phyloP scores from a whole-genome alignment of 1,140 invertebrate genomes.

The Panagrolaimus sp. region DNA sequence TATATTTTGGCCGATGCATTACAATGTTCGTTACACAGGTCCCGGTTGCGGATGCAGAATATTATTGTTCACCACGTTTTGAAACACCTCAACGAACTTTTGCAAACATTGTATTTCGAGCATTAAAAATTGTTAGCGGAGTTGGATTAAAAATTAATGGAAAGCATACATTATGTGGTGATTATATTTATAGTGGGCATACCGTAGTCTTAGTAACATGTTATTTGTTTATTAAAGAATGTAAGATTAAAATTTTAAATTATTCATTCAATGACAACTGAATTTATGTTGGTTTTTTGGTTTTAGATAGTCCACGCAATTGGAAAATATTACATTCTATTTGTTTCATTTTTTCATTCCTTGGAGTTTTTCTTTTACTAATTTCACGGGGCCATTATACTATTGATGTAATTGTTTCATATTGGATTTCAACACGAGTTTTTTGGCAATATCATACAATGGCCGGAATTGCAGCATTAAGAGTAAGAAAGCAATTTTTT shows the following conservation, averaged over 20 bases:
- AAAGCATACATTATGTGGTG: constrained; percentile 57
- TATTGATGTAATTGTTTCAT: constrained; percentile 81
- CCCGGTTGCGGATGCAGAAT: constrained; percentile 36
- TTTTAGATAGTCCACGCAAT: constrained; percentile 72
- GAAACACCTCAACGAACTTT: constrained; percentile 36
- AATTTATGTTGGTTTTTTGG: constrained; percentile 59
- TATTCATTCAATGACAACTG: not conserved
- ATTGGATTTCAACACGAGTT: constrained; percentile 78
- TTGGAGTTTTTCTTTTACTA: constrained; percentile 73
- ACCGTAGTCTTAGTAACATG: constrained; percentile 76
- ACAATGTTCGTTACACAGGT: constrained; percentile 51
- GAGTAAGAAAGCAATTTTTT: constrained; percentile 34
- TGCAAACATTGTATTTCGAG: constrained; percentile 37
- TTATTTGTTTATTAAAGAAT: constrained; percentile 78
- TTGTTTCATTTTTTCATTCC: constrained; percentile 66
- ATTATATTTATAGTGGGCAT: constrained; percentile 84
- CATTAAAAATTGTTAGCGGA: constrained; percentile 31
- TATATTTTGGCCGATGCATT: constrained; percentile 43
- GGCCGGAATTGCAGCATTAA: constrained; percentile 36
- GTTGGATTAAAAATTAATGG: constrained; percentile 43
- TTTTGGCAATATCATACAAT: constrained; percentile 83
- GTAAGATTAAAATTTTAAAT: constrained; percentile 62
- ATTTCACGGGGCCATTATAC: constrained; percentile 82
- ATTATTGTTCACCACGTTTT: constrained; percentile 41
- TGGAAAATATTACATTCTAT: constrained; percentile 72